Conservation (phyloP, 2,113 vertebrate species). For the Gila orcuttii region DNA sequence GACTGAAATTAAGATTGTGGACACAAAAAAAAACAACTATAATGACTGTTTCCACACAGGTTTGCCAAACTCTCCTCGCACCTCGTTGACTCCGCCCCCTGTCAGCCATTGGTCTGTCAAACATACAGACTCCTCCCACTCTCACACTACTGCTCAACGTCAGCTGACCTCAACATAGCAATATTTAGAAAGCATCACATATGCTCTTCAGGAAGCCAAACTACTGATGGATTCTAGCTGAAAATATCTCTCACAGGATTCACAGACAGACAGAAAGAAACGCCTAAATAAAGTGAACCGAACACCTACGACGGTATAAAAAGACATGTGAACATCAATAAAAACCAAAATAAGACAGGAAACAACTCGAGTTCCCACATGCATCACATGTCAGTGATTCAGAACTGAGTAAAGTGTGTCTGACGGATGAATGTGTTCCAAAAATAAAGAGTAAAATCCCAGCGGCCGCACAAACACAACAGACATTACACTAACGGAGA, state of each 20-base stretch:
- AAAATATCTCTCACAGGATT: neutral
- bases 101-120: neutral
- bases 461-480: neutral
- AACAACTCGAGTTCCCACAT: neutral
- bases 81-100: neutral
- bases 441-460: slow-evolving; percentile 10
- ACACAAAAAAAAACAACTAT: neutral
- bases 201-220: neutral
- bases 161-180: neutral
- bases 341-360: neutral
- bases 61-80: neutral
- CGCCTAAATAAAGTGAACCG: neutral
- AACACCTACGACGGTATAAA: neutral
- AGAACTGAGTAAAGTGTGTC: neutral
- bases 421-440: neutral
- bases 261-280: neutral
- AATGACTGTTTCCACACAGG: neutral
- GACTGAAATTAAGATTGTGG: neutral
- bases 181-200: neutral
- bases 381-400: neutral
- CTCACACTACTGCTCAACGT: neutral
- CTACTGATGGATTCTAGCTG: neutral
- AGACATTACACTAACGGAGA: neutral
- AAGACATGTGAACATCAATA: neutral
- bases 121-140: neutral